Evolutionary conservation across 2,797 vertebrate genomes (phyloP).

Genomic region (Serranus cabrilla): DNA sequence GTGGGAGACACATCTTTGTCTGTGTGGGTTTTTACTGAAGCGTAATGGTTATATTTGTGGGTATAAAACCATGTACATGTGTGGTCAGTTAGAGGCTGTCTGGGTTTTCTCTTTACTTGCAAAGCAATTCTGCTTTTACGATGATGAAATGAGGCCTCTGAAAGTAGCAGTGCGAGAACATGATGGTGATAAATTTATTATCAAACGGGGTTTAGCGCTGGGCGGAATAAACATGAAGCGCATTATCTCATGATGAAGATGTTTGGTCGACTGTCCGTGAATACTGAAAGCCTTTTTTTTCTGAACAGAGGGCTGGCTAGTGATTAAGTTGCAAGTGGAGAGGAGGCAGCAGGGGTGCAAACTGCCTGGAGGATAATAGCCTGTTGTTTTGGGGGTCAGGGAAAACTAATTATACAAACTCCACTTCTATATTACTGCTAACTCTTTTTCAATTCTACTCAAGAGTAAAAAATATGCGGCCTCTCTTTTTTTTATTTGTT

Average conservation of each 20-base stretch:
- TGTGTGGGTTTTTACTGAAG: not conserved
- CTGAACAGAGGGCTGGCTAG: constrained; percentile 37
- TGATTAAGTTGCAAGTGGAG: constrained; percentile 68
- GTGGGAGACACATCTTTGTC: not conserved
- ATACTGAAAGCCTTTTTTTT: constrained; percentile 59
- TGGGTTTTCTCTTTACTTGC: constrained; percentile 44
- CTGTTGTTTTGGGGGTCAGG: constrained; percentile 65
- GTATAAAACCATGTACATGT: constrained; percentile 5
- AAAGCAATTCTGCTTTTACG: constrained; percentile 33
- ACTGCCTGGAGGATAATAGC: constrained; percentile 62
- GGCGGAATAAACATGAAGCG: constrained; percentile 73
- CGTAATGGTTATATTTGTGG: not conserved
- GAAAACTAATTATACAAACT: constrained; percentile 64
- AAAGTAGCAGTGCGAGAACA: constrained; percentile 49
- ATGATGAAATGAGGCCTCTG: constrained; percentile 54
- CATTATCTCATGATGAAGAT: constrained; percentile 76
- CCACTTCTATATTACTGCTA: constrained; percentile 37
- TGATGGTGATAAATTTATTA: constrained; percentile 73
- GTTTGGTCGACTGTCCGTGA: constrained; percentile 50
- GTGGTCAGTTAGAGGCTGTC: constrained; percentile 31
- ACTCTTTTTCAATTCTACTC: constrained; percentile 45
- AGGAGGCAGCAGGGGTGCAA: constrained; percentile 51
- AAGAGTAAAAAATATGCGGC: constrained; percentile 21
- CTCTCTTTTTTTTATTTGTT: constrained; percentile 33
- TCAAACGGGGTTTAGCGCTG: constrained; percentile 66